Percentiles rank a stretch among this genome's conserved stretches.
These are phyloP conservation scores for Scolopax bukidnonensis DNA, from an alignment of 2,797 vertebrate genomes.

Conservation along the genomic window DNA sequence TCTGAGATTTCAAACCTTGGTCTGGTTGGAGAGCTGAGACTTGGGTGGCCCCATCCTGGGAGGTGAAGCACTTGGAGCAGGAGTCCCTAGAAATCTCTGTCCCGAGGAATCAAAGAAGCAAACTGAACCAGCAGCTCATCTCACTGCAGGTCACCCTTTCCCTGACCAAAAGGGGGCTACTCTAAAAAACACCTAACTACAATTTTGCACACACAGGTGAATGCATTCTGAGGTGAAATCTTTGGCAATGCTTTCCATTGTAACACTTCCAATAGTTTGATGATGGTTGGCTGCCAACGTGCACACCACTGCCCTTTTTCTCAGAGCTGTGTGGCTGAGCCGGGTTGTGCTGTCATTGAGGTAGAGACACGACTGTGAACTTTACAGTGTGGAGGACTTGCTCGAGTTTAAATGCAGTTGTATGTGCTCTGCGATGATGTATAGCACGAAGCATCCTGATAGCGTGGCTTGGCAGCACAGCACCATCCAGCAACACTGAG, in stretches of 20 bases:
- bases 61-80: background rate
- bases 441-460: background rate
- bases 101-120: fast-evolving
- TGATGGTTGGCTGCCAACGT: background rate
- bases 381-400: background rate
- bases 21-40: background rate
- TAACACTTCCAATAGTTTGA: background rate
- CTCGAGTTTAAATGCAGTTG: background rate
- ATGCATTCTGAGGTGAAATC: background rate
- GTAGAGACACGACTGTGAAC: background rate
- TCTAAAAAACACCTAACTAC: background rate
- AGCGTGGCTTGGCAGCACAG: background rate
- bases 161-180: background rate
- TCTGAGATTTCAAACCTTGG: background rate
- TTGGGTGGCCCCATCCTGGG: background rate
- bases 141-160: background rate
- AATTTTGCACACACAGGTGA: background rate
- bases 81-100: background rate
- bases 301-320: background rate
- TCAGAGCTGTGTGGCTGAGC: background rate
- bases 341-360: background rate
- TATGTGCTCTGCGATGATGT: fast-evolving
- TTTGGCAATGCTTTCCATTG: background rate
- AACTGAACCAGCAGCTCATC: background rate
- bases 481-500: background rate